Base-by-base conservation (phyloP, 1,140 invertebrate genomes). In the Tetramorium alpestre region DNA sequence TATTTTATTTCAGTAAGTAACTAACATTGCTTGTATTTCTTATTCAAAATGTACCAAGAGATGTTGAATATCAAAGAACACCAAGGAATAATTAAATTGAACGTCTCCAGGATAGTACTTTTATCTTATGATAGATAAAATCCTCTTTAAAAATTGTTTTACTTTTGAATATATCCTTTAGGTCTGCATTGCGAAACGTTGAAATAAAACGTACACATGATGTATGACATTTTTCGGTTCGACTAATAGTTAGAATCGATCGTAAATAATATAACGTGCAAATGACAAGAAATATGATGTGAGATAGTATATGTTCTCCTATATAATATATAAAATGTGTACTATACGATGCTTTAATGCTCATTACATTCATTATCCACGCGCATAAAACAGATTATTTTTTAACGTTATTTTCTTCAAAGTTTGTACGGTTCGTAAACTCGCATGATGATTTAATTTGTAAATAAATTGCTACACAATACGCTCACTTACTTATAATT, bases 1-100 rank as follows among this genome's bases (percentile, higher is more conserved):
- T 60, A 38, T 75, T 56, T 25, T 75, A 84, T 73, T 73, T 60
- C 25, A 41, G 67, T 62, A 84, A 28, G 67, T 62, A 84, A 28
- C 54, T 54, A 73, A 49, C 25, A 44, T 25, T 33, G 69, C 41
- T 38, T 84, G 18, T 49, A 75, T 49, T 84, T 49, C 80, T 58
- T 73, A 28, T 60, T 25, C 69, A 60, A 81, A 49, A 69, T 69
- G 64, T 41, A 8, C 16, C 22, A 18, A 54, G 47, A 70, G 41
- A 44, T 6, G 25, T 82, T 47, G 18, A 58, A 62, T 60, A 73
- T 75, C 41, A 75, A 84, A 84, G 80, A 73, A 73, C 18, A 22
- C 22, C 6, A 22, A 41, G 13, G 25, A 73, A 49, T 47, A 84
- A 82, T 82, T 72, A 60, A 84, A 28, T 73, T 28, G 16, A 78